Evolutionary conservation across 2,797 vertebrate species (phyloP), one percentile per base, ranked within the genome.

Genomic region (Apogon talboti): DNA sequence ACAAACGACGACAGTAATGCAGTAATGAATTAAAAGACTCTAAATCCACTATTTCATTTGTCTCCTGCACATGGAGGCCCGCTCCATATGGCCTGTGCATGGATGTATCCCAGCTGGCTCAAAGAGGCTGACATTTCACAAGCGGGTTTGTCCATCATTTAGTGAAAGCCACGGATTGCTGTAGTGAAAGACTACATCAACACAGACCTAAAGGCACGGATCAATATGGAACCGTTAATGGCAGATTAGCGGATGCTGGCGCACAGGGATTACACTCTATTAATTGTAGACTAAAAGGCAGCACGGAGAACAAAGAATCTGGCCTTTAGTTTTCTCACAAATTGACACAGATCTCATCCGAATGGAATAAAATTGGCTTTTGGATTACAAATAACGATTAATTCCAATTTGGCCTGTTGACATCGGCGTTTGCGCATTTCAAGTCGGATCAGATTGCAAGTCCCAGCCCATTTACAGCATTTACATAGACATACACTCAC

Each of bases 221-320:
- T 90, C 87, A 44, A 84, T 87, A 57, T 12, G 44, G 1, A 21
- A 14, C 53, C 38, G 54, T 69, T 66, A 71, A 78, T 45, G 78
- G 76, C 70, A 78, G 76, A 83, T 86, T 51, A 79, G 61, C 58
- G 71, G 75, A 76, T 18, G 67, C 21, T 50, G 67, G 47, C 50
- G 81, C 75, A 50, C 66, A 2, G 57, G 76, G 78, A 86, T 78
- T 66, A 79, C 41, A 40, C 53, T 24, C 49, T 52, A 24, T 79
- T 77, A 80, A 81, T 56, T 83, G 76, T 52, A 59, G 62, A 28
- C 24, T 66, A 71, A 68, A 76, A 85, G 62, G 74, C 76, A 28
- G 70, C 61, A 48, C n/a, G 19, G 76, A 86, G 88, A 91, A 92
- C 90, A 91, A 91, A 91, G 87, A 87, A 70, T 83, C 28, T 58